Evolutionary conservation across 1,140 invertebrate species (phyloP).

Genomic region (Bombus ignitus): DNA sequence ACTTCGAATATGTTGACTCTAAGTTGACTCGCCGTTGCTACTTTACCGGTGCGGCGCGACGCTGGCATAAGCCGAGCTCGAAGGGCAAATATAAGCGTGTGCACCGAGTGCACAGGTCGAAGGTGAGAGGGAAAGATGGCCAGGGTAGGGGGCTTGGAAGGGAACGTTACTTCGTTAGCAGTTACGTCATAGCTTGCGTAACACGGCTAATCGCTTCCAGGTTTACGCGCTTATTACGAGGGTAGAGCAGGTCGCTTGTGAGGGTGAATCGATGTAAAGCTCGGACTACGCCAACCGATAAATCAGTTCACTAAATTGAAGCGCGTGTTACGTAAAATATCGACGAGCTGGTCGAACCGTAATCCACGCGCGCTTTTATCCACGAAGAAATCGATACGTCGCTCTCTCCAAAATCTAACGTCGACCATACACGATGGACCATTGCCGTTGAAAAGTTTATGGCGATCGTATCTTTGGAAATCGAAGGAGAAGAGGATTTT

Average conservation of each 20-base stretch:
- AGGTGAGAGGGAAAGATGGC: neutral
- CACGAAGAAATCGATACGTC: conserved; percentile 33
- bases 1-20: conserved; percentile 61
- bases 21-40: conserved; percentile 38
- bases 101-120: neutral
- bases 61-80: conserved; percentile 39
- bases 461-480: no score
- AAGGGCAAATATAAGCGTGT: conserved; percentile 43
- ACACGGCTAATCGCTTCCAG: conserved; percentile 55
- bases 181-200: conserved; percentile 59
- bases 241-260: neutral
- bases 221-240: conserved; percentile 58
- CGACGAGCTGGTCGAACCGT: conserved; percentile 16
- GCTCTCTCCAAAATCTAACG: neutral
- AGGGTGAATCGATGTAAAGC: conserved; percentile 48
- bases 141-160: neutral
- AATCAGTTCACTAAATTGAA: conserved; percentile 59
- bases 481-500: no score
- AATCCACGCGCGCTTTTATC: conserved; percentile 55
- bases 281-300: conserved; percentile 30
- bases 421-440: neutral
- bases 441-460: neutral
- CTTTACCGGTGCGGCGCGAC: neutral
- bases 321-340: conserved; percentile 53
- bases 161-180: conserved; percentile 57